These are phyloP conservation scores for Paramormyrops kingsleyae DNA, from an alignment of 2,113 vertebrate genomes.

Conservation along the genomic window DNA sequence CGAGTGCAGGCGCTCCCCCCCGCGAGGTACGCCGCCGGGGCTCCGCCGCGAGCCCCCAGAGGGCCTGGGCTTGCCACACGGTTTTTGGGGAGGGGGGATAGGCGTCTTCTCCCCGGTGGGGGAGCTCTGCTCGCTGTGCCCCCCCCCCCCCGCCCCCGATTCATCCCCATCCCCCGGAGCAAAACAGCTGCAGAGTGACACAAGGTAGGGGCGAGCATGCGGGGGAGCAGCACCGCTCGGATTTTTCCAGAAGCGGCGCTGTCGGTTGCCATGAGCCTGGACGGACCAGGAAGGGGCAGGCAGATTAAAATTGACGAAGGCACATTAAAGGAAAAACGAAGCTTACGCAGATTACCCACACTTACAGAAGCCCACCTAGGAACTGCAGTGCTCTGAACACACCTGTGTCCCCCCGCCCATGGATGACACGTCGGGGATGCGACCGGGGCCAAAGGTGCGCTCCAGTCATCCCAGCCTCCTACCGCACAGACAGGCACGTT, in stretches of 20 bases:
- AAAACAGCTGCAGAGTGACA: conserved; percentile 18
- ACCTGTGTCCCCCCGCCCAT: neutral
- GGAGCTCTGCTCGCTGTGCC: neutral
- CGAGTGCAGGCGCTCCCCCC: neutral
- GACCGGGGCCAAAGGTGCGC: neutral
- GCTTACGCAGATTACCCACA: neutral
- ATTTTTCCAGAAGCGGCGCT: neutral
- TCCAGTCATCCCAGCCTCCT: neutral
- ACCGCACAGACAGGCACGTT: neutral
- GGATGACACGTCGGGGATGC: neutral
- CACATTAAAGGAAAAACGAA: neutral
- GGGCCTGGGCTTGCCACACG: neutral
- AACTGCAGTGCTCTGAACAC: neutral
- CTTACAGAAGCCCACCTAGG: neutral
- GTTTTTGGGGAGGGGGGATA: neutral
- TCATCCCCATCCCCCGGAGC: conserved; percentile 6
- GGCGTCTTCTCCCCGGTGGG: neutral
- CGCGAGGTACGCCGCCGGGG: neutral
- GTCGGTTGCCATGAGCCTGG: neutral
- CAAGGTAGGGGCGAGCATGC: neutral
- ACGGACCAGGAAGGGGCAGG: neutral
- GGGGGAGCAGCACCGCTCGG: neutral
- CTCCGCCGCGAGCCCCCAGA: neutral
- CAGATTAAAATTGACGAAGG: neutral
- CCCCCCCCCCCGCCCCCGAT: neutral